phyloP scores from a whole-genome alignment of 2,888 invertebrate genomes.

The Lithophane ornitopus region DNA sequence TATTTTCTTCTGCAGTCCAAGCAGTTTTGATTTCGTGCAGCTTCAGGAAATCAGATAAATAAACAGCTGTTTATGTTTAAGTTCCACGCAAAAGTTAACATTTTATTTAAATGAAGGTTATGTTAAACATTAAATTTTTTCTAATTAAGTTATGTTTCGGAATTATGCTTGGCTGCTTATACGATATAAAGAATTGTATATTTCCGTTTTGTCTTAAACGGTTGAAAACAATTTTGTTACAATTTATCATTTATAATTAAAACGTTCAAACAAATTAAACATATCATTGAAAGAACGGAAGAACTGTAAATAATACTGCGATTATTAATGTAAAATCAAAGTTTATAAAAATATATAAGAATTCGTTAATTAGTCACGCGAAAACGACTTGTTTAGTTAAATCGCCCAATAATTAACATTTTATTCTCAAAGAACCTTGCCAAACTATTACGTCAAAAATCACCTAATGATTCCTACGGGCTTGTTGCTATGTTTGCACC shows the following conservation, averaged over 20 bases:
- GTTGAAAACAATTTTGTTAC: background rate
- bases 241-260: background rate
- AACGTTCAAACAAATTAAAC: background rate
- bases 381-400: slow-evolving; percentile 37
- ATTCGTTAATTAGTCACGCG: slow-evolving; percentile 60
- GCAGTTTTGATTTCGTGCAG: slow-evolving; percentile 29
- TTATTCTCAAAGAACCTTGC: slow-evolving; percentile 42
- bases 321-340: background rate
- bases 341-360: slow-evolving; percentile 8
- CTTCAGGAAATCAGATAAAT: slow-evolving; percentile 43
- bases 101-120: slow-evolving; percentile 43
- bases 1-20: slow-evolving; percentile 19
- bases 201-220: slow-evolving; percentile 19
- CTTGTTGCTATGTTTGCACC: slow-evolving; percentile 56
- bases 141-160: slow-evolving; percentile 14
- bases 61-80: slow-evolving; percentile 38
- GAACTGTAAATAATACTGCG: background rate
- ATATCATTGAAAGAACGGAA: background rate
- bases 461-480: slow-evolving; percentile 31
- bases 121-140: slow-evolving; percentile 5
- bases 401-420: slow-evolving; percentile 60
- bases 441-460: slow-evolving; percentile 55
- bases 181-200: slow-evolving; percentile 2
- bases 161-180: slow-evolving; percentile 20
- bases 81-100: slow-evolving; percentile 40